A percentile compares a stretch with the other conserved stretches of the same genome.
Conservation (phyloP, 2,113 vertebrate species). For the Amphilophus citrinellus region DNA sequence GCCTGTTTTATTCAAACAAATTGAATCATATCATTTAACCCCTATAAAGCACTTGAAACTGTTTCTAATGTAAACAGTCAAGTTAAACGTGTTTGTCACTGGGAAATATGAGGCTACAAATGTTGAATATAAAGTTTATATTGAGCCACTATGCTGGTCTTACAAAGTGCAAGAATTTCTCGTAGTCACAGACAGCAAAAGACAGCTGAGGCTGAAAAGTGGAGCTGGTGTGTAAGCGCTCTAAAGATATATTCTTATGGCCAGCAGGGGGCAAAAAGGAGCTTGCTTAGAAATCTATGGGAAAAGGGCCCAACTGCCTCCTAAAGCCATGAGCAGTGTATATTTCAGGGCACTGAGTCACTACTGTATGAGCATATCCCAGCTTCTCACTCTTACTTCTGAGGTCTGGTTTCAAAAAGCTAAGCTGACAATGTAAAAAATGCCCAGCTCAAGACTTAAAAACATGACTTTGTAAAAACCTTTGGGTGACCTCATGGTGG, state of each 20-base stretch:
- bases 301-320: too few relatives aligned
- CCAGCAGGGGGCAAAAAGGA: neutral
- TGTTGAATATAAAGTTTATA: neutral
- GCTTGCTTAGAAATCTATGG: too few relatives aligned
- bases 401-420: neutral
- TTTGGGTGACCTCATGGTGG: too few relatives aligned
- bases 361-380: too few relatives aligned
- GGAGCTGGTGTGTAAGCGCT: rapidly evolving
- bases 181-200: neutral
- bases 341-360: rapidly evolving
- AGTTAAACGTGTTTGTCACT: neutral
- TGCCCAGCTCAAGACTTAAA: neutral
- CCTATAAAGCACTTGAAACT: neutral
- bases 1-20: neutral
- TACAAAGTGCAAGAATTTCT: neutral
- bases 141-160: neutral
- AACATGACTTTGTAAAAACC: too few relatives aligned
- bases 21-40: neutral
- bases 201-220: neutral
- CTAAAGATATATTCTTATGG: neutral
- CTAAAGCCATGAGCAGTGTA: too few relatives aligned
- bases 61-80: neutral
- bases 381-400: neutral
- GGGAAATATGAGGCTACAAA: neutral
- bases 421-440: too few relatives aligned